Evolutionary conservation across 2,113 vertebrate species (phyloP).

Genomic region (Sclerurus mexicanus): DNA sequence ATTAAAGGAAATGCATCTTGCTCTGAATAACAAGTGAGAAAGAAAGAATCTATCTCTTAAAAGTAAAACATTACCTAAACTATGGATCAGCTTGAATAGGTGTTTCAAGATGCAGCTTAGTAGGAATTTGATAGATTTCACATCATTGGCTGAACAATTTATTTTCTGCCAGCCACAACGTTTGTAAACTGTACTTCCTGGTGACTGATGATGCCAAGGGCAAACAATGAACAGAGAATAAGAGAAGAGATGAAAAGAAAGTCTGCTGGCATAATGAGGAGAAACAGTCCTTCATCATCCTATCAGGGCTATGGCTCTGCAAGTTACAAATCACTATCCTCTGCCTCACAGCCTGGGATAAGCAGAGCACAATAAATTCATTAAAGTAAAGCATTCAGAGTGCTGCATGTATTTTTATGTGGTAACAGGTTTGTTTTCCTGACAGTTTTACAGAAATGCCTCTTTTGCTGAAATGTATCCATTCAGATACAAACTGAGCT

Average conservation of each 20-base stretch:
- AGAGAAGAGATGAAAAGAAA: constrained; percentile 43
- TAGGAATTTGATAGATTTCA: constrained; percentile 62
- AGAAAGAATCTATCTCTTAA: background rate
- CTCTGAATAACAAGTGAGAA: background rate
- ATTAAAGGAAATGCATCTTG: background rate
- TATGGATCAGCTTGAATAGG: constrained; percentile 5
- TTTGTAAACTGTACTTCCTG: constrained; percentile 54
- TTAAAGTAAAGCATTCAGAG: constrained; percentile 26
- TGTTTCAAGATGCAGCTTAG: constrained; percentile 17
- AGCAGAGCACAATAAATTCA: constrained; percentile 8
- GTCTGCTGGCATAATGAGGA: background rate
- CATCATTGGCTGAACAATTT: background rate
- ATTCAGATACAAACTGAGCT: background rate
- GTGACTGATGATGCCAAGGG: constrained; percentile 58
- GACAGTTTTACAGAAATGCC: background rate
- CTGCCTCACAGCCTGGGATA: background rate
- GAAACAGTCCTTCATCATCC: constrained; percentile 15
- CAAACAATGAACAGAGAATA: constrained; percentile 53
- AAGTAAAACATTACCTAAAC: constrained; percentile 33
- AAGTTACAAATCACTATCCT: constrained; percentile 36
- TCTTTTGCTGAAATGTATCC: background rate
- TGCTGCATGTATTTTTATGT: background rate
- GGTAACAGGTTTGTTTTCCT: constrained; percentile 23
- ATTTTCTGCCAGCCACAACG: constrained; percentile 30
- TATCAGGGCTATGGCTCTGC: background rate